Base-by-base conservation (phyloP, 2,113 vertebrate species). In the Engraulis encrasicolus region DNA sequence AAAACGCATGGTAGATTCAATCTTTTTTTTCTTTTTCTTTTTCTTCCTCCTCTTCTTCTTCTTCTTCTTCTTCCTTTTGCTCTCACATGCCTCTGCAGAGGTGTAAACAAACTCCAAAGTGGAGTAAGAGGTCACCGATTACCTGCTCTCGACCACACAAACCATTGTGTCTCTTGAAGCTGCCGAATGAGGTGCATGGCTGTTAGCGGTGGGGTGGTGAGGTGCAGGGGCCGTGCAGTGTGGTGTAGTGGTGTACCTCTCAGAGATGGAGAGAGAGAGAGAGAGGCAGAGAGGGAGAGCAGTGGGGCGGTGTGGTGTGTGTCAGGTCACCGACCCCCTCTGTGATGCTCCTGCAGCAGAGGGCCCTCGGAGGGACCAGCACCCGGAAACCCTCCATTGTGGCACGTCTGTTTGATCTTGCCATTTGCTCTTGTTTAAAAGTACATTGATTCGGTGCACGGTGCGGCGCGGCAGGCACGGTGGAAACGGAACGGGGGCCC, bases 341-440 rank as follows among this genome's bases (percentile, higher is more conserved):
- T 71, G 61, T 71, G 61, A 71, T 71, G 61, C 61, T 89, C 31
- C 79, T 87, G 80, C 40, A 31, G 31, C 15, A 6, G 27, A 12
- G 78, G 23, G 6, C 31, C 17, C 71, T 82, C 66, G 31, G 45
- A 77, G 71, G 34, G 48, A 78, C 80, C 78, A 77, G 81, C 88
- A 36, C 37, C n/a, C 74, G 86, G 82, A 84, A 58, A 78, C 45
- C 20, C 40, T 86, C 84, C 86, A 88, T 90, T 87, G 88, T 87
- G 85, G 83, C 83, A 81, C 81, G 52, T 86, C 90, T 88, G 89
- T 93, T 89, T 93, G 91, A 93, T 95, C 86, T 89, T 88, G 85
- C 90, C 87, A 84, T 90, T 91, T 93, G 90, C 89, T 93, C 91
- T 93, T 93, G 17, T 88, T 92, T 89, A 91, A 89, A 89, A 89